Conservation (phyloP, 2,113 vertebrate species). For the Pachycephala philippinensis region DNA sequence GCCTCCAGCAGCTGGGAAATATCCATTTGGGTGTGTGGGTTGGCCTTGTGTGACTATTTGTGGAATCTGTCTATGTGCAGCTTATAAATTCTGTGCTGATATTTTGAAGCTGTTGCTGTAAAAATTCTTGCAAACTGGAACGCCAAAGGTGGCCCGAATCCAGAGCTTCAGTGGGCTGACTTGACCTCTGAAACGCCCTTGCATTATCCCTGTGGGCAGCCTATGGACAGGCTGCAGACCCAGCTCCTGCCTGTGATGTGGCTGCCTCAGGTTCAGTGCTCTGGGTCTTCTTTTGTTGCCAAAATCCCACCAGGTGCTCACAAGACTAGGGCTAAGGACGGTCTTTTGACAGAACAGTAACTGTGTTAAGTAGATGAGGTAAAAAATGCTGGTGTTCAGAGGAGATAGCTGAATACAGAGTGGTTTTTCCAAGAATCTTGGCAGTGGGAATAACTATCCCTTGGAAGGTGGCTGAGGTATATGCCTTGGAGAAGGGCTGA, state of each 20-base stretch:
- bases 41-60: constrained; percentile 40
- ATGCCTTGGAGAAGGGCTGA: background rate
- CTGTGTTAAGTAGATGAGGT: background rate
- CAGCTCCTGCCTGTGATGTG: background rate
- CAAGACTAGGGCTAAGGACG: background rate
- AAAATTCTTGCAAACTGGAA: background rate
- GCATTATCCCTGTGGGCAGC: background rate
- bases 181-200: background rate
- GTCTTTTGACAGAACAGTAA: background rate
- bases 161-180: background rate
- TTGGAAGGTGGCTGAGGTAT: background rate
- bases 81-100: background rate
- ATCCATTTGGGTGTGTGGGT: constrained; percentile 41
- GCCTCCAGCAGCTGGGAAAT: constrained; percentile 51
- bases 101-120: constrained; percentile 42
- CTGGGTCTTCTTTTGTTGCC: background rate
- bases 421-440: background rate
- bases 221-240: background rate
- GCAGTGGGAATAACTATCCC: background rate
- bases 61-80: constrained; percentile 33
- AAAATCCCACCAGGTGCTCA: background rate
- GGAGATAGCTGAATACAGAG: background rate
- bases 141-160: background rate
- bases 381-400: background rate
- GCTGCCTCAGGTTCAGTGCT: background rate